Percentiles rank a stretch among this genome's conserved stretches.
These are phyloP conservation scores for Prorops nasuta DNA, from an alignment of 1,140 invertebrate species.

Conservation along the genomic window DNA sequence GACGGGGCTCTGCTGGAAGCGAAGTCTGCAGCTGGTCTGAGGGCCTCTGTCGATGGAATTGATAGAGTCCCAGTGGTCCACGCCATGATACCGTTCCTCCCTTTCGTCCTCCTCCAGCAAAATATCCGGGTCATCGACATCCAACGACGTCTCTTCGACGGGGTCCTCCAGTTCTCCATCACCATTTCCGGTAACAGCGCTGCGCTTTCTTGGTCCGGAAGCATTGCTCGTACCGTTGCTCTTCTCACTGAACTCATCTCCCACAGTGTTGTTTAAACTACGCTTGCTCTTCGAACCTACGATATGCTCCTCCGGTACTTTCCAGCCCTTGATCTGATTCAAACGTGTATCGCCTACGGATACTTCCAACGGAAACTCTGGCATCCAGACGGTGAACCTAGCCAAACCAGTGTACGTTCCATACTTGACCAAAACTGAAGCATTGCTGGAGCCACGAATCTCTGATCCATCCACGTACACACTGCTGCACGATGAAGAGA, in stretches of 20 bases:
- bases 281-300: conserved; percentile 50
- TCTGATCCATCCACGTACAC: conserved; percentile 97
- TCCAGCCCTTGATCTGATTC: conserved; percentile 87
- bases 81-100: conserved; percentile 48
- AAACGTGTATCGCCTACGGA: conserved; percentile 84
- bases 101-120: conserved; percentile 34
- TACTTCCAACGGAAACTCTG: conserved; percentile 89
- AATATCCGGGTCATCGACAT: conserved; percentile 31
- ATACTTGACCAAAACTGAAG: conserved; percentile 91
- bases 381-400: conserved; percentile 94
- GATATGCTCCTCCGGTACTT: conserved; percentile 74
- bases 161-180: conserved; percentile 38
- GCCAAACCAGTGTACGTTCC: conserved; percentile 86
- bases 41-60: conserved; percentile 51
- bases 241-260: background rate
- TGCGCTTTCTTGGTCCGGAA: conserved; percentile 28
- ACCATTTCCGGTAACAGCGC: conserved; percentile 13
- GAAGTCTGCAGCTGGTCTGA: conserved; percentile 66
- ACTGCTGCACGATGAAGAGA: conserved; percentile 92
- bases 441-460: conserved; percentile 90
- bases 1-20: conserved; percentile 88
- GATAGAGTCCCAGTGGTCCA: conserved; percentile 54
- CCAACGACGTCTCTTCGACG: conserved; percentile 21
- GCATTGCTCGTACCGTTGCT: conserved; percentile 15
- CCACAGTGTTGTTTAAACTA: conserved; percentile 36